Base-by-base conservation (phyloP, 2,113 vertebrate species). In the Sialia sialis region DNA sequence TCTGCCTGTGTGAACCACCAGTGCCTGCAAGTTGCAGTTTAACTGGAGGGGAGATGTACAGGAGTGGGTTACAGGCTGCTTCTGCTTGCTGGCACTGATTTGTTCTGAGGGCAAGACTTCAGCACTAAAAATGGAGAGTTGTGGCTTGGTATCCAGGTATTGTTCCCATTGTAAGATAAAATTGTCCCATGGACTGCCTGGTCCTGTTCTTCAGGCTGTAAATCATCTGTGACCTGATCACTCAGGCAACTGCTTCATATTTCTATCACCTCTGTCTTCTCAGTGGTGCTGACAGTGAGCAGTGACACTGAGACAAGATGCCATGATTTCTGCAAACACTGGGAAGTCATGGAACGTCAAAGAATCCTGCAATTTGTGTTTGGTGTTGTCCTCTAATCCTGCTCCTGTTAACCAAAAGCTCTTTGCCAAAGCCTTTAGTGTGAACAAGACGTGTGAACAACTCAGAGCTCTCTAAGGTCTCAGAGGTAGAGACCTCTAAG, bases 371-470 rank as follows among this genome's bases (percentile, higher is more conserved):
- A 56, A 1, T 55, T 51, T 23, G 16, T 81, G 43, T n/a, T 48
- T 84, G 43, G 12, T 77, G 30, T 69, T 11, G 2, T n/a, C 13
- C 27, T 21, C 59, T 74, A 10, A 69, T 66, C 49, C 34, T 90
- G 26, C 34, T 9, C 11, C 51, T 55, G 11, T 30, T 30, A 48
- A 15, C 41, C 39, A 32, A n/a, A 68, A 68, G 17, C n/a, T 75
- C 38, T 75, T 74, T 70, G 8, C 36, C 59, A 38, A 83, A 90
- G 32, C 41, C 25, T 82, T 72, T 18, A 49, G 26, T 3, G 2
- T 34, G 66, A 39, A 3, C 11, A 32, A 72, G 63, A 41, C 0
- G 0, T n/a, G 8, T 46, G 60, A 73, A 16, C 29, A 34, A 2
- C 30, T 72, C 8, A 1, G 62, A 82, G 70, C 36, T 63, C 67